phyloP scores from a whole-genome alignment of 2,888 invertebrate genomes.

The Norana najaformis region DNA sequence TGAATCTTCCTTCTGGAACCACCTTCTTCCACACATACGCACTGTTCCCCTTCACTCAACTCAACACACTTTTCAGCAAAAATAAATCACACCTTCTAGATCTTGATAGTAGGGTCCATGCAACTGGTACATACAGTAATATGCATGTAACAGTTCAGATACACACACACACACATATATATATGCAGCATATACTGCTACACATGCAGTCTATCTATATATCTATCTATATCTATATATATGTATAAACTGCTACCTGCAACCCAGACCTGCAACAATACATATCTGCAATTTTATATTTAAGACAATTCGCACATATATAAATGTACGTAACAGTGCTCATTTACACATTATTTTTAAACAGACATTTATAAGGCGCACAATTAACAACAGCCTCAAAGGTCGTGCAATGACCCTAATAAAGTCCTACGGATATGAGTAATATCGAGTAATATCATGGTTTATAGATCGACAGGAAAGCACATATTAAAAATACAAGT shows the following conservation, averaged over 20 bases:
- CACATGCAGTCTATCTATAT: not conserved
- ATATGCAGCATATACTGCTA: not conserved
- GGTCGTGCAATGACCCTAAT: no score
- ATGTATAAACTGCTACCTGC: no score
- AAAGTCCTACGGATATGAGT: no score
- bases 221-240: not conserved
- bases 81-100: not conserved
- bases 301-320: not conserved
- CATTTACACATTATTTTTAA: not conserved
- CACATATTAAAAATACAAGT: no score
- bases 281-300: not conserved
- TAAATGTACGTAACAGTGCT: not conserved
- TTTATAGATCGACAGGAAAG: no score
- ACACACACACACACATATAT: not conserved
- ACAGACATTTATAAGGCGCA: no score
- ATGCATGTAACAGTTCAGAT: not conserved
- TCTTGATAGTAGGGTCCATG: not conserved
- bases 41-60: not conserved
- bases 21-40: not conserved
- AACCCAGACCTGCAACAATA: no score
- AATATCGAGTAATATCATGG: no score
- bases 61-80: not conserved
- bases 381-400: no score
- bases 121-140: not conserved
- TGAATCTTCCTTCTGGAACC: not conserved